A percentile compares a stretch with the other conserved stretches of the same genome.
phyloP scores from a whole-genome alignment of 2,888 invertebrate species.

The Agrilus biguttatus region DNA sequence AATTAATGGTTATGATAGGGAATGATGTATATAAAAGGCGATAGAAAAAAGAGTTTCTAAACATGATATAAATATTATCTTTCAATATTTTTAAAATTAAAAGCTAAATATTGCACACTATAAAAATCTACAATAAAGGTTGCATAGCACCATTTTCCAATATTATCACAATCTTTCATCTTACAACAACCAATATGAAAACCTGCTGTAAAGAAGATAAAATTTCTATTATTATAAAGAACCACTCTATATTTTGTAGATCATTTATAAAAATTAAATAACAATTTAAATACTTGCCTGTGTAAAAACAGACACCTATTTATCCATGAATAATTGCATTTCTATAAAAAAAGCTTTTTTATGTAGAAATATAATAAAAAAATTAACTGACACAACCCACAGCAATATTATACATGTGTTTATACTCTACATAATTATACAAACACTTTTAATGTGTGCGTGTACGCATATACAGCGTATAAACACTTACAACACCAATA shows the following conservation, averaged over 20 bases:
- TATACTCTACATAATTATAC: too few species aligned
- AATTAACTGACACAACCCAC: constrained; percentile 17
- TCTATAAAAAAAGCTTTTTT: constrained; percentile 11
- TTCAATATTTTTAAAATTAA: constrained; percentile 11
- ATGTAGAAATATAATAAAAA: constrained; percentile 11
- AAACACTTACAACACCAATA: constrained; percentile 23
- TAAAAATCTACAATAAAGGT: constrained; percentile 17
- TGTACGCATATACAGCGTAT: constrained; percentile 13
- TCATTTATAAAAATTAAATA: constrained; percentile 7
- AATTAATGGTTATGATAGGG: too few species aligned
- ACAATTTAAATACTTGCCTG: too few species aligned
- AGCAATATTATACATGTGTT: too few species aligned
- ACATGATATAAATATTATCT: too few species aligned
- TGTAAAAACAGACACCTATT: neutral
- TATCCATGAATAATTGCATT: constrained; percentile 8
- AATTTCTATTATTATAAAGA: constrained; percentile 26
- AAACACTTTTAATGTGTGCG: too few species aligned
- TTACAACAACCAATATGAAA: neutral
- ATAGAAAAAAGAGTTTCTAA: too few species aligned
- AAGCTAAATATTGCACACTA: constrained; percentile 32
- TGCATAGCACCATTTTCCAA: constrained; percentile 25
- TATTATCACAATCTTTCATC: constrained; percentile 30
- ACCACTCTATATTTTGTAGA: constrained; percentile 21
- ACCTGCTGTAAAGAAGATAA: constrained; percentile 20
- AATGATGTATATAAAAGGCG: too few species aligned